A percentile compares a stretch with the other conserved stretches of the same genome.
phyloP scores from a whole-genome alignment of 1,140 invertebrate species.

The Drosophila lacteicornis region DNA sequence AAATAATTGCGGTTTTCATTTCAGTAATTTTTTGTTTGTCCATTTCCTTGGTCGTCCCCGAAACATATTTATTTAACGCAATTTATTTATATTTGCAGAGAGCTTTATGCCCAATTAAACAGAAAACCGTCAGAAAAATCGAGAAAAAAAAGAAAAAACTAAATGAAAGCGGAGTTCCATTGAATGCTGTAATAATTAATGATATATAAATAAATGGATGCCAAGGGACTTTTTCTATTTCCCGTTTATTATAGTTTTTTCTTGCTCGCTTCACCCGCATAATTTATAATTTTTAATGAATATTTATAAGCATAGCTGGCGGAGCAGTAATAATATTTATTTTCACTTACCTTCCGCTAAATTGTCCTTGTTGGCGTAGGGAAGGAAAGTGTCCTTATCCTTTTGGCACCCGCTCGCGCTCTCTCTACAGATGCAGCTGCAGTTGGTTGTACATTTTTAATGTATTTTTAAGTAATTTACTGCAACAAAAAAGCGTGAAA shows the following conservation, averaged over 20 bases:
- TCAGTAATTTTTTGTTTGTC: conserved; percentile 21
- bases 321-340: conserved; percentile 55
- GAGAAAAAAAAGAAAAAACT: conserved; percentile 4
- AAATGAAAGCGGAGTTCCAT: conserved; percentile 13
- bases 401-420: conserved; percentile 17
- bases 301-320: conserved; percentile 42
- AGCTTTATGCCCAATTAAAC: conserved; percentile 51
- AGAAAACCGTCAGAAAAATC: conserved; percentile 12
- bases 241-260: background rate
- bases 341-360: conserved; percentile 59
- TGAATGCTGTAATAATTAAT: conserved; percentile 34
- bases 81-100: conserved; percentile 54
- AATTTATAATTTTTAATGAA: conserved; percentile 58
- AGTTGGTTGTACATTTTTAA: conserved; percentile 70
- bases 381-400: conserved; percentile 10
- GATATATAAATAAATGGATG: conserved; percentile 27
- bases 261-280: conserved; percentile 9
- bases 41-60: background rate
- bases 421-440: conserved; percentile 41
- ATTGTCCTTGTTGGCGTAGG: conserved; percentile 17
- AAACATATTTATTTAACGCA: conserved; percentile 49
- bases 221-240: conserved; percentile 14
- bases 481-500: conserved; percentile 68
- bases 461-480: conserved; percentile 78
- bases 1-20: conserved; percentile 53